Conservation (phyloP, 2,888 invertebrate genomes). For the Boloria euphrosyne region DNA sequence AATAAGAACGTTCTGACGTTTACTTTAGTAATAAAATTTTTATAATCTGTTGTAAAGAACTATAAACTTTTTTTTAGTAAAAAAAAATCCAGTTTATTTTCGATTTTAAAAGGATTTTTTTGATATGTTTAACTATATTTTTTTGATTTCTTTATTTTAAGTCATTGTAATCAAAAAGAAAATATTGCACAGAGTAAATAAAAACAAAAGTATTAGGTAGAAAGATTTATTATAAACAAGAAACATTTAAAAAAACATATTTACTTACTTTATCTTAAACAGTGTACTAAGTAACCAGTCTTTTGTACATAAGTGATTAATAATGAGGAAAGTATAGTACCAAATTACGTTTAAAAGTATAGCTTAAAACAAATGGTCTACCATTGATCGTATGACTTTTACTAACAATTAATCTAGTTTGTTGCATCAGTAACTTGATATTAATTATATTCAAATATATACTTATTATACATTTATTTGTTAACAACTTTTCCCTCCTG, state of each 20-base stretch:
- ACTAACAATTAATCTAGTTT: too few species aligned
- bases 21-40: too few species aligned
- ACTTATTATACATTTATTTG: too few species aligned
- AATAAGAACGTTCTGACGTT: too few species aligned
- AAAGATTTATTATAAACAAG: neutral
- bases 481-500: too few species aligned
- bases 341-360: too few species aligned
- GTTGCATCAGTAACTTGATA: too few species aligned
- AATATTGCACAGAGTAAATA: neutral
- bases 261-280: neutral
- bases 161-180: neutral
- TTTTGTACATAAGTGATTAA: neutral
- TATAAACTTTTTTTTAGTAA: neutral
- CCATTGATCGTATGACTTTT: too few species aligned
- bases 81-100: neutral
- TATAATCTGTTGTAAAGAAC: neutral
- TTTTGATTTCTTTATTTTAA: neutral
- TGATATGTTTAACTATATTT: too few species aligned
- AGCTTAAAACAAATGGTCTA: too few species aligned
- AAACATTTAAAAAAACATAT: neutral
- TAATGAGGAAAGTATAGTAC: too few species aligned
- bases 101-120: neutral
- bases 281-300: neutral
- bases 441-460: too few species aligned
- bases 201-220: constrained; percentile 2